phyloP scores from a whole-genome alignment of 1,140 invertebrate genomes.

The Phortica variegata region DNA sequence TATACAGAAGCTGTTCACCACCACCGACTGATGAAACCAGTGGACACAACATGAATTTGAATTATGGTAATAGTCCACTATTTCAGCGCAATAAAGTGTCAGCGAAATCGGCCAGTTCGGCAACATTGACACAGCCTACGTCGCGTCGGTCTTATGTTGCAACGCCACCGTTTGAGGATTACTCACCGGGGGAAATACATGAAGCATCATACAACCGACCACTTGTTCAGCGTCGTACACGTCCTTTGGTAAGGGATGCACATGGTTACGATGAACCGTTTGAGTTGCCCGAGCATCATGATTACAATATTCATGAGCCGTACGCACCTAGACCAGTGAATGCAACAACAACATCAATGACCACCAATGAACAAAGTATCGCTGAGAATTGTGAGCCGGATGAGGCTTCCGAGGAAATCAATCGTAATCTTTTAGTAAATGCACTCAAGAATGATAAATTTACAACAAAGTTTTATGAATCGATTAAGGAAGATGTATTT shows the following conservation, averaged over 20 bases:
- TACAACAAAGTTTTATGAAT: constrained; percentile 65
- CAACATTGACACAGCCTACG: constrained; percentile 42
- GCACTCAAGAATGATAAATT: constrained; percentile 57
- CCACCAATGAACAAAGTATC: not conserved
- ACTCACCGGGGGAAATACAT: constrained; percentile 36
- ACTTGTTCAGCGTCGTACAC: too few relatives aligned
- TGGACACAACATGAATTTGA: constrained; percentile 45
- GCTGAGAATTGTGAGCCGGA: constrained; percentile 2
- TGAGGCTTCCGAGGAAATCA: constrained; percentile 48
- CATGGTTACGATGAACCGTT: not conserved
- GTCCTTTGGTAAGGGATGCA: too few relatives aligned
- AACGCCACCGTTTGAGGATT: too few relatives aligned
- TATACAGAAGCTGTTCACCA: constrained; percentile 26
- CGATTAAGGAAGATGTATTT: constrained; percentile 68
- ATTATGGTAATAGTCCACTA: constrained; percentile 37
- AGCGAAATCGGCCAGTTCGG: constrained; percentile 38
- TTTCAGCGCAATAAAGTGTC: constrained; percentile 49
- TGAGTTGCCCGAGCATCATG: constrained; percentile 3
- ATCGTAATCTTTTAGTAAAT: constrained; percentile 51
- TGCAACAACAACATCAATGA: too few relatives aligned
- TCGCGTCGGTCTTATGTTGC: constrained; percentile 40
- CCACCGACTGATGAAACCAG: constrained; percentile 24
- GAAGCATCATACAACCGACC: too few relatives aligned
- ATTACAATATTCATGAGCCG: constrained; percentile 23
- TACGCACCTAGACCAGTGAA: not conserved